phyloP scores from a whole-genome alignment of 2,113 vertebrate species.

The Grammomys dolichurus region DNA sequence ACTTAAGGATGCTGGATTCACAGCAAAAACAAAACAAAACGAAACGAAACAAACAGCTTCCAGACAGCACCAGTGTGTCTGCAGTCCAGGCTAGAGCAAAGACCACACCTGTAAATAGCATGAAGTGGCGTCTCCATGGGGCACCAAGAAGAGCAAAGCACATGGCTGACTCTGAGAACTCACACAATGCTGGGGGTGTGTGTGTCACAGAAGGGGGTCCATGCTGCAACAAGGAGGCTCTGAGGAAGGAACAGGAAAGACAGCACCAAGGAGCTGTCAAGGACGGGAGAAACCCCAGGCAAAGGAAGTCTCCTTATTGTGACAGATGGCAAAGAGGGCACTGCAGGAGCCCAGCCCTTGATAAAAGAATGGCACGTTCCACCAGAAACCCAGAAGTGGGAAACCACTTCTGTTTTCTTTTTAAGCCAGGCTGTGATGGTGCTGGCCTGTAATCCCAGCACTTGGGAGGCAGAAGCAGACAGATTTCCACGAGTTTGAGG shows the following conservation, averaged over 20 bases:
- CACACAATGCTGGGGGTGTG: neutral
- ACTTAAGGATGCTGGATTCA: neutral
- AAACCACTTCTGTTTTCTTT: neutral
- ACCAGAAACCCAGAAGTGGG: neutral
- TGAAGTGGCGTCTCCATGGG: neutral
- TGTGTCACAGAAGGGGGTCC: neutral
- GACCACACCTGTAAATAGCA: neutral
- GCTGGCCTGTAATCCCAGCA: neutral
- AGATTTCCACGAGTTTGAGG: neutral
- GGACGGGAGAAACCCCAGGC: neutral
- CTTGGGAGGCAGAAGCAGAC: neutral
- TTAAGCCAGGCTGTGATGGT: neutral
- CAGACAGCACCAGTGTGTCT: no score
- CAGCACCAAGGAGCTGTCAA: neutral
- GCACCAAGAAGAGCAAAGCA: neutral
- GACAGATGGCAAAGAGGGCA: neutral
- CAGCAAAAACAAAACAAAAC: neutral
- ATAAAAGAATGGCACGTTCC: neutral
- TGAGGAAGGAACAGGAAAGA: neutral
- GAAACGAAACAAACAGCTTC: neutral
- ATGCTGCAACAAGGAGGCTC: neutral
- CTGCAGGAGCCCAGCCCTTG: neutral
- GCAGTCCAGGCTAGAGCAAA: neutral
- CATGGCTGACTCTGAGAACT: neutral
- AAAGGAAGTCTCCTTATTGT: neutral